Percentiles rank a stretch among this genome's conserved stretches.
These are phyloP conservation scores for Carassius gibelio DNA, from an alignment of 2,113 vertebrate genomes.

Conservation along the genomic window DNA sequence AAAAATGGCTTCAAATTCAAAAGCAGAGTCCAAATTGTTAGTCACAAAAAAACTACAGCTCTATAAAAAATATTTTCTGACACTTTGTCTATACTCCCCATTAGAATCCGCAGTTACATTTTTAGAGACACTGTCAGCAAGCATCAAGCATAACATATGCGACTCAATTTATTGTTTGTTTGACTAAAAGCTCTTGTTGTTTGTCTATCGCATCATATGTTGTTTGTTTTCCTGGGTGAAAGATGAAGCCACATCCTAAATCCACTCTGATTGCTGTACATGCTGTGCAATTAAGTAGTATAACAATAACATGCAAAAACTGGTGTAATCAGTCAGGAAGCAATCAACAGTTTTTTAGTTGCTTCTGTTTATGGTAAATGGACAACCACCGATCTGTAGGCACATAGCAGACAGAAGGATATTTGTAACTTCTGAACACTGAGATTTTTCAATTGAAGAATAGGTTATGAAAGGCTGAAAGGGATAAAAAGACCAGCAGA, in stretches of 20 bases:
- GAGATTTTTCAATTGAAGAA: background rate
- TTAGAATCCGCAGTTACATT: background rate
- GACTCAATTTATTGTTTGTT: background rate
- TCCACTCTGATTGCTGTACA: background rate
- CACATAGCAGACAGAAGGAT: background rate
- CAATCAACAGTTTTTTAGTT: background rate
- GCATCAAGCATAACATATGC: background rate
- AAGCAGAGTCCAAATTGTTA: background rate
- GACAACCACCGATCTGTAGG: background rate
- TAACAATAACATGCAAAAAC: background rate
- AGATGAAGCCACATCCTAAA: background rate
- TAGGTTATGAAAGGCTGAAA: background rate
- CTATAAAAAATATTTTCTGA: background rate
- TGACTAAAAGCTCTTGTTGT: constrained; percentile 13
- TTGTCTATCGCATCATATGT: background rate
- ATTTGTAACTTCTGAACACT: background rate
- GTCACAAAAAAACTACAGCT: background rate
- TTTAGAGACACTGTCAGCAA: background rate
- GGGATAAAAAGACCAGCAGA: constrained; percentile 64
- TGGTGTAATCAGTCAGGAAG: too few species aligned
- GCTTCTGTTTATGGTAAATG: background rate
- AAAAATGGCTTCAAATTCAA: background rate
- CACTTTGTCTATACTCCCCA: background rate
- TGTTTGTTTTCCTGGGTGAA: background rate
- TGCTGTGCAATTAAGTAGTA: constrained; percentile 1